Base-by-base conservation (phyloP, 2,888 invertebrate species). In the Diaperis boleti region DNA sequence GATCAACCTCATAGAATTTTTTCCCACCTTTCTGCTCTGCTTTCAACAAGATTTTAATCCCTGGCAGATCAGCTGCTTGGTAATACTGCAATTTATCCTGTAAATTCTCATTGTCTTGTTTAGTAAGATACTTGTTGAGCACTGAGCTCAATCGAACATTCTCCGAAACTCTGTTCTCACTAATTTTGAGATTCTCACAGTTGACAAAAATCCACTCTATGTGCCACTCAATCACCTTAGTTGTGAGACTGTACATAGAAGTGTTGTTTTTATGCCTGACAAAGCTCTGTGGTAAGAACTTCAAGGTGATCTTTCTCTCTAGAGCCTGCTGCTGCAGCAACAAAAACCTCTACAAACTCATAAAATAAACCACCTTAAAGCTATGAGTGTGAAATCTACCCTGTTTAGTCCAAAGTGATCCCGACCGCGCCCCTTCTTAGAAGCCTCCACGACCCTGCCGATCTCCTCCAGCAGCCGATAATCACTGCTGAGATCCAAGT, bases 401-500 rank as follows among this genome's bases (percentile, higher is more conserved):
- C 13, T 45, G 14, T 11, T 52, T 8, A 52, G 18, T 13, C 31
- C 10, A 11, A 37, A 54, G 10, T 6, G 2, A n/a, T 26, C n/a
- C 26, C n/a, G 26, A n/a, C 14, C n/a, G 1, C 49, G 35, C 5
- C 42, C 35, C 52, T 84, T 84, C 74, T 88, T 88, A 0, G 88
- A 84, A 26, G 84, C 84, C 67, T 90, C 88, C 0, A 91, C 85
- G 70, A 87, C 89, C 61, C 92, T 85, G 0, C 89, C 87, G 63
- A 89, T 88, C 77, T 94, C 91, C 77, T 95, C 94, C n/a, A 95
- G 80, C 69, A 95, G 82, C 72, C 90, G 86, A 79, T 93, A 95
- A 83, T 95, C 95, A 78, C 88, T 94, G 59, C 92, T 82, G 37
- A 96, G 83, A 77, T 95, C 91, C 20, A 89, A 84, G 74, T 94